phyloP scores from a whole-genome alignment of 1,140 invertebrate species.

The Scaptomyza montana region DNA sequence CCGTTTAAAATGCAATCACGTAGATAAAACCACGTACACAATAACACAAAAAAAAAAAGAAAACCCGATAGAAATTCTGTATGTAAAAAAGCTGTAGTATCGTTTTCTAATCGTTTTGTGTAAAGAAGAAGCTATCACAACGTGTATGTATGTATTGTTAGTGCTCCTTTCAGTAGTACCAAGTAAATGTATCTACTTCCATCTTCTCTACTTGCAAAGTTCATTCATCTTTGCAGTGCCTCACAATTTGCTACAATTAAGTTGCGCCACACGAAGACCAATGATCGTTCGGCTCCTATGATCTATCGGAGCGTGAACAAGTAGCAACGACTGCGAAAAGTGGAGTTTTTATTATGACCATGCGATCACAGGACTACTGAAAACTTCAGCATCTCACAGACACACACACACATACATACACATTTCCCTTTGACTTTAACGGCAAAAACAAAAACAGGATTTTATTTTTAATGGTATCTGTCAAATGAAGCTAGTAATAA shows the following conservation, averaged over 20 bases:
- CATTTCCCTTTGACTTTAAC: neutral
- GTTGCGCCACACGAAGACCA: slow-evolving; percentile 92
- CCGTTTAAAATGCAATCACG: slow-evolving; percentile 19
- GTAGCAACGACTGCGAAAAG: slow-evolving; percentile 79
- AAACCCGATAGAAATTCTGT: neutral
- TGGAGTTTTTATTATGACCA: slow-evolving; percentile 70
- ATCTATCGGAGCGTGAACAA: slow-evolving; percentile 85
- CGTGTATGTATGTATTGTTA: slow-evolving; percentile 33
- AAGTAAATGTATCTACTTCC: neutral
- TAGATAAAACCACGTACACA: slow-evolving; percentile 3
- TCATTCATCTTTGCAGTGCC: slow-evolving; percentile 86
- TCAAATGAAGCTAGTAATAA: slow-evolving; percentile 13
- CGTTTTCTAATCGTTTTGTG: neutral
- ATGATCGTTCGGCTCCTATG: slow-evolving; percentile 92
- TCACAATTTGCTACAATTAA: slow-evolving; percentile 94
- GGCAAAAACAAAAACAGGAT: neutral
- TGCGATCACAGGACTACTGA: slow-evolving; percentile 2
- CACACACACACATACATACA: slow-evolving; percentile 4
- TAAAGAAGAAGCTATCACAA: slow-evolving; percentile 2
- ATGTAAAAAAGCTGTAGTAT: slow-evolving; percentile 16
- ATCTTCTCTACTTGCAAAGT: slow-evolving; percentile 41
- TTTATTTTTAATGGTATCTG: slow-evolving; percentile 8
- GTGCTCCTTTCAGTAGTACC: slow-evolving; percentile 19
- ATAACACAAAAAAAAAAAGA: neutral
- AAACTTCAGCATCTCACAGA: slow-evolving; percentile 51